Conservation (phyloP, 2,888 invertebrate genomes). For the Calliphora vomitoria region DNA sequence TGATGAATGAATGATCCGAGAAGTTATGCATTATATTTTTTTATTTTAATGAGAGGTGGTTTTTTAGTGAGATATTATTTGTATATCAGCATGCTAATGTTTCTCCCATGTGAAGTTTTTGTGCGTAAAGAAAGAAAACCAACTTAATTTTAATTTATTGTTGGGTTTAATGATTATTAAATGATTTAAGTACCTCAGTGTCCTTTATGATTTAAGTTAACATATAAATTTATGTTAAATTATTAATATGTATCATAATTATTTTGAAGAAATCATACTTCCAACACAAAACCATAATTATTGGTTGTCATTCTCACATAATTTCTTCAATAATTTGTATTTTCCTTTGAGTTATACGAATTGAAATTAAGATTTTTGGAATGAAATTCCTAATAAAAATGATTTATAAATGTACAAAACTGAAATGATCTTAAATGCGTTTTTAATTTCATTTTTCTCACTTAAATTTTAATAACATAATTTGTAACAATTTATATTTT, state of each 20-base stretch:
- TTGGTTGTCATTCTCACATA: conserved; percentile 42
- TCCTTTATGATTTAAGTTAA: not conserved
- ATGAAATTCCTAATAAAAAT: conserved; percentile 58
- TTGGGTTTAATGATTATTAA: too few relatives aligned
- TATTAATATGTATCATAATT: conserved; percentile 9
- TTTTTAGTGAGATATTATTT: too few relatives aligned
- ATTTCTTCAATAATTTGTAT: conserved; percentile 25
- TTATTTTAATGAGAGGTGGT: too few relatives aligned
- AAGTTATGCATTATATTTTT: too few relatives aligned
- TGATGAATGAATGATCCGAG: too few relatives aligned
- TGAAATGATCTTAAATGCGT: conserved; percentile 70
- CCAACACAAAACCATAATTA: conserved; percentile 18
- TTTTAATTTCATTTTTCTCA: conserved; percentile 74
- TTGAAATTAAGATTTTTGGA: conserved; percentile 34
- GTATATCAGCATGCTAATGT: too few relatives aligned
- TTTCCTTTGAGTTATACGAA: conserved; percentile 13
- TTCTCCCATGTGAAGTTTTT: too few relatives aligned
- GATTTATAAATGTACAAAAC: conserved; percentile 61
- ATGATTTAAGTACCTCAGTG: too few relatives aligned
- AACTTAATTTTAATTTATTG: too few relatives aligned
- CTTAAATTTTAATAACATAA: conserved; percentile 74
- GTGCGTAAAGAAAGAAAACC: too few relatives aligned
- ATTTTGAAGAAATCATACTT: not conserved
- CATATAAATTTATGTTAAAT: conserved; percentile 23
- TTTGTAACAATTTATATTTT: conserved; percentile 73